Evolutionary conservation across 2,113 vertebrate genomes (phyloP).

Genomic region (Elephas maximus): DNA sequence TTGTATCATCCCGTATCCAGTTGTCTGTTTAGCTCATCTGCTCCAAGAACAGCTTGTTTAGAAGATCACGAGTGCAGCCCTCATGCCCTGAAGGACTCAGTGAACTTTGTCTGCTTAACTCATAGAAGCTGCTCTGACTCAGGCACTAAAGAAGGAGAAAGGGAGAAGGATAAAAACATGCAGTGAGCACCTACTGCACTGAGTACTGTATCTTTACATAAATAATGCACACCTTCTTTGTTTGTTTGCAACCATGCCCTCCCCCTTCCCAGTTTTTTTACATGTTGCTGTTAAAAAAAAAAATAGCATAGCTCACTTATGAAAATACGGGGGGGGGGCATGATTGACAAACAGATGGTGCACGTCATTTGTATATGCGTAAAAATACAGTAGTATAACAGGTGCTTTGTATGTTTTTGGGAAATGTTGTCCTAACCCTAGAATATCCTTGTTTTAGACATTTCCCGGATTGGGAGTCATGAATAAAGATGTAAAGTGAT

Average conservation of each 20-base stretch:
- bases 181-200: not conserved
- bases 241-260: too few species aligned
- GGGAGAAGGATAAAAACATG: not conserved
- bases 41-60: not conserved
- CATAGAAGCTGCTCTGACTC: not conserved
- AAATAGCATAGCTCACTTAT: too few species aligned
- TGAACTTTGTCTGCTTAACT: not conserved
- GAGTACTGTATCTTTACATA: not conserved
- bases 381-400: too few species aligned
- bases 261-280: too few species aligned
- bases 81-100: not conserved
- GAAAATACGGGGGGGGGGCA: too few species aligned
- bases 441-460: not conserved
- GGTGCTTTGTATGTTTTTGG: not conserved
- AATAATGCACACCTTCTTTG: too few species aligned
- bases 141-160: not conserved
- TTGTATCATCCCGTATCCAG: not conserved
- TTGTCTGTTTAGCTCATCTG: not conserved
- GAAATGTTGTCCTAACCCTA: not conserved
- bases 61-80: not conserved
- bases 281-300: too few species aligned
- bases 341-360: too few species aligned
- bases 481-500: not conserved
- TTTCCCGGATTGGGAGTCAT: not conserved
- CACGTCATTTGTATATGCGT: too few species aligned